phyloP scores from a whole-genome alignment of 2,888 invertebrate genomes.

The Cephus nigrinus region DNA sequence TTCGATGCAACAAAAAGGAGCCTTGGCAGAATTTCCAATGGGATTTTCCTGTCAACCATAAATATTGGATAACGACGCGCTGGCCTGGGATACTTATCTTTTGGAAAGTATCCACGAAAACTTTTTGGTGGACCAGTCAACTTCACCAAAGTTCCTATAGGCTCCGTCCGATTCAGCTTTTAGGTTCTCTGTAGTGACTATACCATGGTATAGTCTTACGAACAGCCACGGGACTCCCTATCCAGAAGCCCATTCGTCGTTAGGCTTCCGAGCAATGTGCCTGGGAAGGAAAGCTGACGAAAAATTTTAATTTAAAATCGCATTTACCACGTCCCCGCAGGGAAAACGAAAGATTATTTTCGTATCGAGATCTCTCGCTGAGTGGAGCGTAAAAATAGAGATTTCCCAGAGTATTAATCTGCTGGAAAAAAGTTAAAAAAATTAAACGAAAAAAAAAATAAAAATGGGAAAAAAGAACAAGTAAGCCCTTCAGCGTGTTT shows the following conservation, averaged over 20 bases:
- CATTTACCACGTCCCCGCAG: not conserved
- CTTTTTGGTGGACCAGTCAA: not conserved
- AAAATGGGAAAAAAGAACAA: not conserved
- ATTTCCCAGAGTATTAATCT: not conserved
- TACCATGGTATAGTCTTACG: not conserved
- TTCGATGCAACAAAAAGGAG: conserved; percentile 10
- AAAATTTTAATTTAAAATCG: not conserved
- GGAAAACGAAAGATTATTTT: not conserved
- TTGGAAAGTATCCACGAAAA: not conserved
- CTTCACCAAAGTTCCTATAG: not conserved
- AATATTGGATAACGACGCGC: not conserved
- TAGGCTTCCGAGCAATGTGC: not conserved
- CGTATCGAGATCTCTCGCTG: not conserved
- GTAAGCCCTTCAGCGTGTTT: not conserved
- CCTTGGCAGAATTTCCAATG: conserved; percentile 8
- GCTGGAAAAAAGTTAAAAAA: not conserved
- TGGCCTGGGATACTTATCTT: not conserved
- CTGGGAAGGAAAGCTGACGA: not conserved
- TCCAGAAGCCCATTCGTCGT: not conserved
- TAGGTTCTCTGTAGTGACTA: not conserved
- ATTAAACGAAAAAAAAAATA: not conserved
- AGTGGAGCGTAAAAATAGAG: not conserved
- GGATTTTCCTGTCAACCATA: not conserved
- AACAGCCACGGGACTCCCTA: not conserved
- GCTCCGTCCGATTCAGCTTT: not conserved